Base-by-base conservation (phyloP, 2,113 vertebrate species). In the Astur gentilis region DNA sequence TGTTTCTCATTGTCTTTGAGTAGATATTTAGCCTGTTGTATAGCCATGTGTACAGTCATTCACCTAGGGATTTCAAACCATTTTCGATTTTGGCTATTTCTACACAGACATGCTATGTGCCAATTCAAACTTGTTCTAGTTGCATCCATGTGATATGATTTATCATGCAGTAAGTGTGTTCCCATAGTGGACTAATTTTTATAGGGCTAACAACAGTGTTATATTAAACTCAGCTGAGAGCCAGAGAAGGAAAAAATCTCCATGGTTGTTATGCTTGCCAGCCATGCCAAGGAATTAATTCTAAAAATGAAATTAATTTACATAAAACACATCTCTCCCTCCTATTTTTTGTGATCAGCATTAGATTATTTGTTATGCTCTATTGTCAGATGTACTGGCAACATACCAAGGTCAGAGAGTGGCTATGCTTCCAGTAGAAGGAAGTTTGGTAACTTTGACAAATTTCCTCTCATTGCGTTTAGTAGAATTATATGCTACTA, bases 271-370 rank as follows among this genome's bases (percentile, higher is more conserved):
- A 80, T 3, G 2, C 19, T 90, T 70, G 76, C 76, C 45, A 49
- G 31, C 27, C 45, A 44, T 77, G 79, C 44, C 76, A 83, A 92
- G 54, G 54, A 95, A 85, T 80, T 90, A 65, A 83, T 94, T 92
- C 54, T 93, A 73, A 92, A 76, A 88, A 22, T 19, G 36, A 88
- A 90, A 92, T 94, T 77, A 86, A 90, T 93, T 88, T 83, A 44
- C 70, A 75, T 84, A 91, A 71, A 90, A 29, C 52, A 83, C 52
- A 60, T 82, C 61, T 79, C 77, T 91, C 55, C 21, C 54, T 90
- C 38, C 29, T 85, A 38, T 79, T 83, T 93, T 83, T 45, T 84
- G 88, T 71, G 52, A 93, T 94, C 61, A 94, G 34, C 81, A 67
- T 79, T 67, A 87, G 42, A 79, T 90, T 95, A 77, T 90, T 93